Conservation (phyloP, 2,113 vertebrate species). For the Centrocercus urophasianus region DNA sequence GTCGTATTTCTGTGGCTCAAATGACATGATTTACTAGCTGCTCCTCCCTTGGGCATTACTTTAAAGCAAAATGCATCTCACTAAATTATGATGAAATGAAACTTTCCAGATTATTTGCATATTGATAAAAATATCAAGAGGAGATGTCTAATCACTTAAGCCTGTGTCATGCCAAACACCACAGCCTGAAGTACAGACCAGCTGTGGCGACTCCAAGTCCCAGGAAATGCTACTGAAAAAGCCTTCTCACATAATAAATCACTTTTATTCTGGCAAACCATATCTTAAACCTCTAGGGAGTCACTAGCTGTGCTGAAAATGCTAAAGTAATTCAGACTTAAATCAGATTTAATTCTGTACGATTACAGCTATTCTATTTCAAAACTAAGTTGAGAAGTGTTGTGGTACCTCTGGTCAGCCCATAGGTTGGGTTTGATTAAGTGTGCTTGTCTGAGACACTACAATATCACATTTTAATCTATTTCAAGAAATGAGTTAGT, state of each 20-base stretch:
- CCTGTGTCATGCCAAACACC: not conserved
- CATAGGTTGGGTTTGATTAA: not conserved
- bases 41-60: not conserved
- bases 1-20: not conserved
- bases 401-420: not conserved
- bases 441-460: not conserved
- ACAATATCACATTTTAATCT: not conserved
- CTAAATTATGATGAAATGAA: not conserved
- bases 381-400: not conserved
- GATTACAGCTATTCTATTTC: not conserved
- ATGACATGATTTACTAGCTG: not conserved
- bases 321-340: not conserved
- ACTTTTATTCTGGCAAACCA: not conserved
- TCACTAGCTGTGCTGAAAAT: not conserved
- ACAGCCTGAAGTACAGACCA: rapidly evolving
- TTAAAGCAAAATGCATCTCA: not conserved
- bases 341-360: not conserved
- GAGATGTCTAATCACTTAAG: not conserved
- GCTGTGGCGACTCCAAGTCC: not conserved
- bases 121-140: not conserved
- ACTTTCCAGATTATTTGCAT: not conserved
- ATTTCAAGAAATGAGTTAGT: not conserved
- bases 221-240: not conserved
- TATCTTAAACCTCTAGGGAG: not conserved
- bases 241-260: not conserved